Conservation (phyloP, 2,888 invertebrate genomes). For the Melanostoma mellinum region DNA sequence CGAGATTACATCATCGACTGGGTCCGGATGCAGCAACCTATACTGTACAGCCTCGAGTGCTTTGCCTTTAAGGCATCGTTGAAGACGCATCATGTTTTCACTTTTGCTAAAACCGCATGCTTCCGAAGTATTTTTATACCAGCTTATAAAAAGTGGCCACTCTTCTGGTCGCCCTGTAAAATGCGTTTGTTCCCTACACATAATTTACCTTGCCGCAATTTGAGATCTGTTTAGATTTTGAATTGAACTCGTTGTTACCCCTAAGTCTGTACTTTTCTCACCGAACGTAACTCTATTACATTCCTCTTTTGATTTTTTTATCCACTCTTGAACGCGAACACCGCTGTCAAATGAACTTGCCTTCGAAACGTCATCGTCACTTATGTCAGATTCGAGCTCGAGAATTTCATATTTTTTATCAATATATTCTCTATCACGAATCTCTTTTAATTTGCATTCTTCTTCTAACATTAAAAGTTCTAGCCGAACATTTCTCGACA, state of each 20-base stretch:
- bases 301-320: neutral
- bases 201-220: conserved; percentile 3
- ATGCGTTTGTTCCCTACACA: neutral
- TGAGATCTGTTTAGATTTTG: conserved; percentile 2
- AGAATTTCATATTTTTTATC: conserved; percentile 29
- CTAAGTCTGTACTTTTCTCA: neutral
- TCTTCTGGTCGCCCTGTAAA: conserved; percentile 21
- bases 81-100: conserved; percentile 20
- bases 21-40: conserved; percentile 28
- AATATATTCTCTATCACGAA: conserved; percentile 15
- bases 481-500: neutral
- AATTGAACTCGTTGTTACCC: neutral
- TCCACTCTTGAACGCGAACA: neutral
- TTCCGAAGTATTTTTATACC: conserved; percentile 16
- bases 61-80: conserved; percentile 21
- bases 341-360: too few relatives aligned
- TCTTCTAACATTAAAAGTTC: conserved; percentile 19
- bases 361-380: neutral
- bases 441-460: neutral
- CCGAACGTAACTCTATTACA: neutral
- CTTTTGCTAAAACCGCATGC: conserved; percentile 16
- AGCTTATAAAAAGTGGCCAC: conserved; percentile 41
- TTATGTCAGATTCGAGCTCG: neutral
- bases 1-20: conserved; percentile 7
- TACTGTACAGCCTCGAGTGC: conserved; percentile 28